Evolutionary conservation across 2,888 invertebrate species (phyloP), one percentile per base, ranked within the genome.

Genomic region (Campoplex capitator): DNA sequence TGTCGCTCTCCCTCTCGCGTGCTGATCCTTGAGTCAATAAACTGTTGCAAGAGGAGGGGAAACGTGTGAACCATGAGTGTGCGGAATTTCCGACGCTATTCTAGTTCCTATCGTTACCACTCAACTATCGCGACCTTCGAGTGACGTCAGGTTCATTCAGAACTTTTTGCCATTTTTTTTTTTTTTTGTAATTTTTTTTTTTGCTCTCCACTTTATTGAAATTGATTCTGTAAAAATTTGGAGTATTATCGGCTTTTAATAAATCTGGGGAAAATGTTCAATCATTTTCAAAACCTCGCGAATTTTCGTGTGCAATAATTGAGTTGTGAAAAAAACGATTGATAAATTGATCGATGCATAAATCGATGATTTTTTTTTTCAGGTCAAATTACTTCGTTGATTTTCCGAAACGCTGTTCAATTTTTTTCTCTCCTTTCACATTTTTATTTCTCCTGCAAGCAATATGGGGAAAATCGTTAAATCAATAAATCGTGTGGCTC

Each of bases 11-110:
- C 18, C 65, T 71, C 32, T 71, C 74, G 28, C 54, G 28, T 35
- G 48, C 67, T 67, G 73, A 81, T 82, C 85, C 67, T 51, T 58
- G 13, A 77, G 51, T 77, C 77, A 77, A 77, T 62, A 80, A 85
- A 62, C 62, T 54, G 68, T 70, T 70, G 54, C 54, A 54, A 58
- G 68, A 68, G 35, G 56, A 45, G n/a, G 35, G 62, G 78, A 74
- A 79, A 80, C 51, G 76, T 65, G 65, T 62, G 71, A 81, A 71
- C 45, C 62, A 71, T 85, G 85, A 85, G 76, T 71, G 18, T 54
- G 42, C 45, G 76, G 56, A 70, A 84, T 84, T 71, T 58, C 51
- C 54, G 11, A 28, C 8, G 16, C 45, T 32, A 16, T 62, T 62
- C 32, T 16, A 62, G 13, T 62, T 28, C 32, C 62, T 32, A 62